Conservation (phyloP, 2,113 vertebrate genomes). For the Quiscalus mexicanus region DNA sequence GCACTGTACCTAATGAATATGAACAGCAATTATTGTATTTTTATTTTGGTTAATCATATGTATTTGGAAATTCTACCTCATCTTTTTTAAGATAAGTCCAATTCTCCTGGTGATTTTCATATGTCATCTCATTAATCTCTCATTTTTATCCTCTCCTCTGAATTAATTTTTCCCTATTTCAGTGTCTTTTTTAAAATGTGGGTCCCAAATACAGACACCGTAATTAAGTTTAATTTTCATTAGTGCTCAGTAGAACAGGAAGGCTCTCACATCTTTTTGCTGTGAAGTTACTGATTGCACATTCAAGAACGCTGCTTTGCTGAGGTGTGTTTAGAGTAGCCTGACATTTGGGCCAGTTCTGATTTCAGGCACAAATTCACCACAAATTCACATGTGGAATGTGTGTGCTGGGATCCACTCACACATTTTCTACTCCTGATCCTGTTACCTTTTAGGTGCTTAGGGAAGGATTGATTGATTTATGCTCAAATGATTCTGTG, state of each 20-base stretch:
- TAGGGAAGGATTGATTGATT: background rate
- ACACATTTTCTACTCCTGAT: background rate
- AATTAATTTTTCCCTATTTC: conserved; percentile 2
- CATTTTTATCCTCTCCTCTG: background rate
- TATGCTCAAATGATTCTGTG: background rate
- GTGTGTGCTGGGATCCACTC: background rate
- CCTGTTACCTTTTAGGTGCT: background rate
- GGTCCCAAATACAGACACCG: background rate
- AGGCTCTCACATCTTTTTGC: background rate
- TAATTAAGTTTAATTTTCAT: conserved; percentile 57
- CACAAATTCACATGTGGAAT: background rate
- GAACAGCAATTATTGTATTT: conserved; percentile 8
- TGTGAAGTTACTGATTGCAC: conserved; percentile 14
- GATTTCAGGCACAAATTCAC: background rate
- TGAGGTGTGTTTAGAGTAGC: background rate
- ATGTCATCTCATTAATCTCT: conserved; percentile 9
- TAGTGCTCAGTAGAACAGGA: conserved; percentile 31
- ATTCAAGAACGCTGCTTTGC: background rate
- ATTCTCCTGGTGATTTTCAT: background rate
- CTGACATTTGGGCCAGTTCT: background rate
- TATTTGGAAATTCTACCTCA: conserved; percentile 10
- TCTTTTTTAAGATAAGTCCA: background rate
- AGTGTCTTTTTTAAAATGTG: background rate
- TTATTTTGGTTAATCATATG: conserved; percentile 18
- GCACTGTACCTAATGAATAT: background rate